A percentile compares a stretch with the other conserved stretches of the same genome.
Conservation (phyloP, 1,140 invertebrate species). For the Neodiprion lecontei region DNA sequence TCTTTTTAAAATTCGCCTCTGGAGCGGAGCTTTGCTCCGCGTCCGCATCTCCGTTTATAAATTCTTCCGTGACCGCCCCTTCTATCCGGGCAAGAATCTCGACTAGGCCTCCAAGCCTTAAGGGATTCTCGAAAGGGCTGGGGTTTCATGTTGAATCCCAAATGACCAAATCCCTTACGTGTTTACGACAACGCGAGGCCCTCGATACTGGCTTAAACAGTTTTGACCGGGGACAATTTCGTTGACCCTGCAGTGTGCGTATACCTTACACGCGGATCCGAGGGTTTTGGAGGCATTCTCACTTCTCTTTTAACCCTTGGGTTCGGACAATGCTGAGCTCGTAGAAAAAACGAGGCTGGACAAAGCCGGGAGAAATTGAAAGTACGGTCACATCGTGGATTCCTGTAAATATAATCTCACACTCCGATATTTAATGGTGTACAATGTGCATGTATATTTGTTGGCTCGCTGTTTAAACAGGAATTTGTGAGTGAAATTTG, state of each 20-base stretch:
- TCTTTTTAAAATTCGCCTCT: not conserved
- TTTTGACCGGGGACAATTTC: not conserved
- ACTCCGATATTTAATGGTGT: too few relatives aligned
- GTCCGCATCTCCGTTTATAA: conserved; percentile 39
- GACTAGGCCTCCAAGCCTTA: conserved; percentile 17
- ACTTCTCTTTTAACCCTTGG: too few relatives aligned
- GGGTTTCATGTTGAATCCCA: not conserved
- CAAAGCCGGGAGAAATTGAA: not conserved
- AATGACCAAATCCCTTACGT: not conserved
- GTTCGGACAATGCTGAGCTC: too few relatives aligned
- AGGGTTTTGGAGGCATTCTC: too few relatives aligned
- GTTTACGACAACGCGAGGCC: conserved; percentile 1
- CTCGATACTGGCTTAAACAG: conserved; percentile 1
- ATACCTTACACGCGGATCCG: too few relatives aligned
- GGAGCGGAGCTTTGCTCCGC: not conserved
- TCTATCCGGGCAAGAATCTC: conserved; percentile 24
- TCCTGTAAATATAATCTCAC: conserved; percentile 43
- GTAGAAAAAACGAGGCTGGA: not conserved
- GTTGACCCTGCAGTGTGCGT: not conserved
- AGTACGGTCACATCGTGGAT: conserved; percentile 20
- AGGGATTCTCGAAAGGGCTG: conserved; percentile 17
- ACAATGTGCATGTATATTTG: too few relatives aligned
- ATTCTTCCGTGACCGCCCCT: conserved; percentile 45
- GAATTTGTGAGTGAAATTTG: too few relatives aligned
- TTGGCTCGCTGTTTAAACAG: too few relatives aligned